Evolutionary conservation across 2,888 invertebrate species (phyloP).

Genomic region (Nephrotoma appendiculata): DNA sequence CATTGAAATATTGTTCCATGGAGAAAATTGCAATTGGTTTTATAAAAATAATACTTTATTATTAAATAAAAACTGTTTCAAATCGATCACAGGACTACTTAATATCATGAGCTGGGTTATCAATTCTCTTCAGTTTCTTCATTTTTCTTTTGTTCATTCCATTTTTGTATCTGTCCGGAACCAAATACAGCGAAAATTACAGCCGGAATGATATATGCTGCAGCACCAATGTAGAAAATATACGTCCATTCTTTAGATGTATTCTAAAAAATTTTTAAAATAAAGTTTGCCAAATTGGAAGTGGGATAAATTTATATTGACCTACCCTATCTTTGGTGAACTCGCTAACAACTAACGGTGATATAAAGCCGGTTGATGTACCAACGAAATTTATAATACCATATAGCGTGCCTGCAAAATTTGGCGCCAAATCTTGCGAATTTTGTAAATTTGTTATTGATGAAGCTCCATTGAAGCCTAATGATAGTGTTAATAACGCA

Average conservation of each 20-base stretch:
- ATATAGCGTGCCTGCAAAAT: slow-evolving; percentile 55
- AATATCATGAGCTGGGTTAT: background rate
- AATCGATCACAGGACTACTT: too few relatives aligned
- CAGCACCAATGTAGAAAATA: slow-evolving; percentile 57
- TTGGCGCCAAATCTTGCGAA: slow-evolving; percentile 57
- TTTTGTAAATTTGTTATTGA: slow-evolving; percentile 46
- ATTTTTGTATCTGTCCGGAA: slow-evolving; percentile 52
- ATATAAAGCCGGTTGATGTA: slow-evolving; percentile 52
- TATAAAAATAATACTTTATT: too few relatives aligned
- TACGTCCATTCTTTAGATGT: slow-evolving; percentile 59
- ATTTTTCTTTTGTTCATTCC: slow-evolving; percentile 36
- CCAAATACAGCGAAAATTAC: slow-evolving; percentile 56
- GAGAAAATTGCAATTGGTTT: too few relatives aligned
- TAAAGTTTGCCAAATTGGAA: background rate
- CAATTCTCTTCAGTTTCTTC: background rate
- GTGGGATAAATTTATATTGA: slow-evolving; percentile 7
- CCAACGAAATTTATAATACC: slow-evolving; percentile 62
- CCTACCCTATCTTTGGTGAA: slow-evolving; percentile 39
- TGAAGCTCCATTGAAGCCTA: slow-evolving; percentile 50
- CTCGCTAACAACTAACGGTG: slow-evolving; percentile 52
- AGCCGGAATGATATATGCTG: slow-evolving; percentile 53
- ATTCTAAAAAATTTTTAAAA: slow-evolving; percentile 36
- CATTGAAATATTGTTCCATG: too few relatives aligned
- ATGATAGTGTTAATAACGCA: slow-evolving; percentile 48
- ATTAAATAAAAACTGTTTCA: too few relatives aligned